Evolutionary conservation across 2,113 vertebrate genomes (phyloP).

Genomic region (Bombycilla garrulus): DNA sequence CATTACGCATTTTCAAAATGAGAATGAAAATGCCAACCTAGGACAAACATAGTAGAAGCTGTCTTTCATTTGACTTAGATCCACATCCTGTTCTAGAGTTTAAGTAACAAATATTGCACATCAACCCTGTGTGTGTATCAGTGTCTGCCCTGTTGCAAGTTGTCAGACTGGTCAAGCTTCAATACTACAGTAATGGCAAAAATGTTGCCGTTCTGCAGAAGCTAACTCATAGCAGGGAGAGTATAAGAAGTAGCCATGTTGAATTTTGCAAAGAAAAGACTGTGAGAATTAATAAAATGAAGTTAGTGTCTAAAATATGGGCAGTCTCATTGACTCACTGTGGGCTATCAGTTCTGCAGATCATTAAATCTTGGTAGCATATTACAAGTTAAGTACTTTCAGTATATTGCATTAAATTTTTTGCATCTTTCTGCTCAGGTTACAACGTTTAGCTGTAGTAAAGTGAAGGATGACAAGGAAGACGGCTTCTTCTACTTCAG

Average conservation of each 20-base stretch:
- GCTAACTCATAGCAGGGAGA: neutral
- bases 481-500: conserved; percentile 88
- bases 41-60: neutral
- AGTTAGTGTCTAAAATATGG: neutral
- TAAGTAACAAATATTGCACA: neutral
- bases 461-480: conserved; percentile 82
- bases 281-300: neutral
- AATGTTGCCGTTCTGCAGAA: neutral
- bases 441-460: conserved; percentile 80
- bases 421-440: conserved; percentile 67
- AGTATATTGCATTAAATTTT: neutral
- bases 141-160: neutral
- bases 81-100: neutral
- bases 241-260: neutral
- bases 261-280: neutral
- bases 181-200: neutral
- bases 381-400: neutral
- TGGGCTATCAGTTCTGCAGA: neutral
- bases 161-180: neutral
- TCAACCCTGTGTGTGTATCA: neutral
- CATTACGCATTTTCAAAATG: neutral
- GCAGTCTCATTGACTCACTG: neutral
- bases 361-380: neutral
- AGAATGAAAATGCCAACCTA: neutral
- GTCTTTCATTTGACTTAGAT: neutral